Evolutionary conservation across 2,888 invertebrate genomes (phyloP).

Genomic region (Protophormia terraenovae): DNA sequence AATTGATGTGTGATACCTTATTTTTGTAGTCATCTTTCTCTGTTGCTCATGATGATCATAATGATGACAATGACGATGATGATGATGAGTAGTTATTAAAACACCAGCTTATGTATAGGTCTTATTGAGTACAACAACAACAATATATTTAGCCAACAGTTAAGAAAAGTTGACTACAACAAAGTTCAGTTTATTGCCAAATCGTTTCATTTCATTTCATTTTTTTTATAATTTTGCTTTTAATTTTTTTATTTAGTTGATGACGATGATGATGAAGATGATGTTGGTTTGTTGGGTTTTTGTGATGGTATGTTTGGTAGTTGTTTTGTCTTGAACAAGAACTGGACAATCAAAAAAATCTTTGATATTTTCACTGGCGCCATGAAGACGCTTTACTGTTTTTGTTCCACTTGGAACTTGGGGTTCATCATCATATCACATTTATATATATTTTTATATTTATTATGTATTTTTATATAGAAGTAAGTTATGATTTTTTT

Average conservation of each 20-base stretch:
- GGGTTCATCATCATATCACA: too few relatives aligned
- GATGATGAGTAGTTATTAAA: conserved; percentile 65
- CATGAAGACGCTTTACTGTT: conserved; percentile 76
- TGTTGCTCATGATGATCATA: conserved; percentile 42
- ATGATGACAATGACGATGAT: too few relatives aligned
- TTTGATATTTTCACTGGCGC: conserved; percentile 79
- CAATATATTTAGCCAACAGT: conserved; percentile 12
- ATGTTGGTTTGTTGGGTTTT: too few relatives aligned
- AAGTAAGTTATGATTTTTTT: conserved; percentile 49
- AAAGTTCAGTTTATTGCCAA: conserved; percentile 67
- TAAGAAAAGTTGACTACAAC: conserved; percentile 59
- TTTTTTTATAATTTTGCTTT: conserved; percentile 17
- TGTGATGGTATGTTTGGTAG: conserved; percentile 62
- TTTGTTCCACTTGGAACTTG: conserved; percentile 51
- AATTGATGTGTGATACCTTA: conserved; percentile 50
- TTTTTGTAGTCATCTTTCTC: conserved; percentile 25
- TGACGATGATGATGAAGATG: conserved; percentile 20
- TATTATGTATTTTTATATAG: conserved; percentile 61
- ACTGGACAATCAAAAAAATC: conserved; percentile 72
- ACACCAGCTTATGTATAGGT: conserved; percentile 60
- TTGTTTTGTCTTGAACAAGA: conserved; percentile 57
- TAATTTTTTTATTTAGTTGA: conserved; percentile 35
- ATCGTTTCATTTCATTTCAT: conserved; percentile 44
- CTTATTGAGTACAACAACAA: conserved; percentile 35
- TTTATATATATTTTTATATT: conserved; percentile 69